phyloP scores from a whole-genome alignment of 64 coral and sea anemone species.

The Acropora yongei region DNA sequence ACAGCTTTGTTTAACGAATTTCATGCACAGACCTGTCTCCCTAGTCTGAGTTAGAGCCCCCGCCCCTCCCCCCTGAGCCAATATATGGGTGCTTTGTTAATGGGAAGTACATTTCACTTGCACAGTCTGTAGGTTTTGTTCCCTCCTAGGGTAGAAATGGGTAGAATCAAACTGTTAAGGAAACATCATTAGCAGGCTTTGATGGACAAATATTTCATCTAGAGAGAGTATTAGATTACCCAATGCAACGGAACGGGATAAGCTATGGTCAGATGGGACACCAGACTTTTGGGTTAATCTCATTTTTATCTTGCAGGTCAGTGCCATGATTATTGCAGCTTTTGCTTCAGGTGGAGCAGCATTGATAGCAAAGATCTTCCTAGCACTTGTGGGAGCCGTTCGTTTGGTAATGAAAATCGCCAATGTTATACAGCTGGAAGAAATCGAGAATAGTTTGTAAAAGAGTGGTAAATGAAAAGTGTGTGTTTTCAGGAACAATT shows the following conservation, averaged over 20 bases:
- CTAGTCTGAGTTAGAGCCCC: too few relatives aligned
- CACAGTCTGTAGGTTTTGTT: too few relatives aligned
- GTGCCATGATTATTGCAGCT: constrained; percentile 46
- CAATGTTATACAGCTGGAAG: constrained; percentile 48
- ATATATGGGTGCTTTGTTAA: too few relatives aligned
- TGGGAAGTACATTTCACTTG: too few relatives aligned
- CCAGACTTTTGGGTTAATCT: background rate
- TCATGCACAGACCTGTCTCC: background rate
- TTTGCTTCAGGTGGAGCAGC: constrained; percentile 36
- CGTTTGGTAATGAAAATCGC: constrained; percentile 34
- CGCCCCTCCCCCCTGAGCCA: too few relatives aligned
- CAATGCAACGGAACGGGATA: background rate
- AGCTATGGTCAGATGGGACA: background rate
- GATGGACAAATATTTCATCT: too few relatives aligned
- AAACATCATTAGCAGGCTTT: too few relatives aligned
- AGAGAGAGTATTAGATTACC: too few relatives aligned
- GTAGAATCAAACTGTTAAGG: too few relatives aligned
- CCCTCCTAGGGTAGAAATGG: too few relatives aligned
- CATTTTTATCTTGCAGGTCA: background rate
- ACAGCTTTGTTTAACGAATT: background rate
- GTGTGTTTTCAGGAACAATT: background rate
- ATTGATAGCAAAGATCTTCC: constrained; percentile 47
- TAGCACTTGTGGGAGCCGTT: constrained; percentile 5
- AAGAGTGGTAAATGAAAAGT: background rate
- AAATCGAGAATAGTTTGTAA: constrained; percentile 14